Conservation (phyloP, 2,888 invertebrate species). For the Pollenia angustigena region DNA sequence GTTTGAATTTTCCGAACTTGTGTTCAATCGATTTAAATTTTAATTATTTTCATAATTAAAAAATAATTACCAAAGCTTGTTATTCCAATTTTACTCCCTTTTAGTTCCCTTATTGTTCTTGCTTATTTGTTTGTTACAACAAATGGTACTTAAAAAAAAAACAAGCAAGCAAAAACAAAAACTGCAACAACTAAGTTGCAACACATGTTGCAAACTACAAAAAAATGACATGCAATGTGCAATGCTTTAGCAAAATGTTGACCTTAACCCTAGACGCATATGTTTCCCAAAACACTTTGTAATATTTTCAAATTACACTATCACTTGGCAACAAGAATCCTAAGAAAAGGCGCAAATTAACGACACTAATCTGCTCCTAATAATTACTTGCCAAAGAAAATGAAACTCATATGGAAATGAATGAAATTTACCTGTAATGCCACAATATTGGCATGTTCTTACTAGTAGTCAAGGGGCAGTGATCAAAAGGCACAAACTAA, state of each 20-base stretch:
- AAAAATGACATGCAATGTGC: conserved; percentile 52
- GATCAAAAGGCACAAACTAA: conserved; percentile 31
- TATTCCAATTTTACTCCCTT: neutral
- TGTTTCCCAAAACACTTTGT: conserved; percentile 36
- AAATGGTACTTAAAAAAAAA: conserved; percentile 32
- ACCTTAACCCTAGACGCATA: conserved; percentile 50
- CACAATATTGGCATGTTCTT: conserved; percentile 39
- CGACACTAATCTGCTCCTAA: conserved; percentile 32
- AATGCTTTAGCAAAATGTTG: conserved; percentile 7
- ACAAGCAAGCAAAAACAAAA: conserved; percentile 17
- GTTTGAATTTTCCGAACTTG: too few species aligned
- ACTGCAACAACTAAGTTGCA: conserved; percentile 24
- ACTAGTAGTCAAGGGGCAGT: conserved; percentile 4
- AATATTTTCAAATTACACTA: conserved; percentile 32
- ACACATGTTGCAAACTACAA: conserved; percentile 58
- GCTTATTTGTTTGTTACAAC: conserved; percentile 21
- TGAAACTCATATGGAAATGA: neutral
- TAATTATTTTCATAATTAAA: too few species aligned
- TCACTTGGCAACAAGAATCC: neutral
- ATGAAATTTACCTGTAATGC: conserved; percentile 24
- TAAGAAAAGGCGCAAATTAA: conserved; percentile 33
- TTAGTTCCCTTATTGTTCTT: neutral
- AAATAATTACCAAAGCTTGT: too few species aligned
- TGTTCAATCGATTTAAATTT: too few species aligned
- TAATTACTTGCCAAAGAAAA: conserved; percentile 30